Conservation (phyloP, 2,113 vertebrate species). For the Macrotus californicus region DNA sequence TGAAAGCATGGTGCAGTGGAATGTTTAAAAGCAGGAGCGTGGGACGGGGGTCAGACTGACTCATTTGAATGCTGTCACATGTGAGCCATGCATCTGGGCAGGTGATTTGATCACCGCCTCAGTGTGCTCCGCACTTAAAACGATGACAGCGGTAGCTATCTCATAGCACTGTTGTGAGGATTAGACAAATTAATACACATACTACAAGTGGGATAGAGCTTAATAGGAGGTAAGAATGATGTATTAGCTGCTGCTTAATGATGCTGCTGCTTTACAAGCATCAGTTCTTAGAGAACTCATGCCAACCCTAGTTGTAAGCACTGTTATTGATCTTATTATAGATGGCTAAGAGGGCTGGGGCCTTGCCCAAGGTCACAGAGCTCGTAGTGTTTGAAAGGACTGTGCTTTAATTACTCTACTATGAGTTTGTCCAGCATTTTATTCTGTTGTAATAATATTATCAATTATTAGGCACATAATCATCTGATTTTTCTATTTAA, state of each 20-base stretch:
- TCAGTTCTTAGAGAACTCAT: neutral
- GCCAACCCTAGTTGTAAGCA: neutral
- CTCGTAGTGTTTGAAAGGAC: neutral
- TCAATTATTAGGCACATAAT: neutral
- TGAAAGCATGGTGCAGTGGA: neutral
- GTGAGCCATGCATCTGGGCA: neutral
- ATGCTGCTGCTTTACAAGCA: neutral
- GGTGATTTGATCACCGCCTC: neutral
- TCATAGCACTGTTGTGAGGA: neutral
- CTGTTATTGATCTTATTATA: neutral
- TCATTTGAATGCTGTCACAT: neutral
- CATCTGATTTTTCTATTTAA: neutral
- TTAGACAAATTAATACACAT: neutral
- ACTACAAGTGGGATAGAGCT: neutral
- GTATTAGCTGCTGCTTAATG: neutral
- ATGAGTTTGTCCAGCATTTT: neutral
- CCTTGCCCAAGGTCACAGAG: neutral
- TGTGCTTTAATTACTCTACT: neutral
- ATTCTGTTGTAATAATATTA: neutral
- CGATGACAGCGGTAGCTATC: neutral
- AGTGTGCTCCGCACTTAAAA: neutral
- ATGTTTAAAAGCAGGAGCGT: neutral
- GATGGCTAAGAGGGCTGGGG: too few relatives aligned
- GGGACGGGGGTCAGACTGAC: neutral
- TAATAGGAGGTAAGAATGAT: neutral